Evolutionary conservation across 2,888 invertebrate genomes (phyloP), one percentile per base, ranked within the genome.

Genomic region (Charanyca ferruginea): DNA sequence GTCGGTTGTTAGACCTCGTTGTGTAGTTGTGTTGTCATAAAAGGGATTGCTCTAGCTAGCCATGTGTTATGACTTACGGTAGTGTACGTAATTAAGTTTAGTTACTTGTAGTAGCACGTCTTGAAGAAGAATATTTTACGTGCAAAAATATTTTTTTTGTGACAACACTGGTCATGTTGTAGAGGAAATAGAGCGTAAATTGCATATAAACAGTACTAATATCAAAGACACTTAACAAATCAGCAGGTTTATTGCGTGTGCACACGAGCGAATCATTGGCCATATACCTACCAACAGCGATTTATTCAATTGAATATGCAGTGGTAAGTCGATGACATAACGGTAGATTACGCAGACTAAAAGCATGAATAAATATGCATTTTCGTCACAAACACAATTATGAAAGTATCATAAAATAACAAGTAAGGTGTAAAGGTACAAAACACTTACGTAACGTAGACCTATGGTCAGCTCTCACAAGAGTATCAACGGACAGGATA

Each of bases 391-490:
- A n/a, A n/a, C n/a, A n/a, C n/a, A n/a, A n/a, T n/a, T n/a, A n/a
- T 38, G 16, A 3, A 38, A 11, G 13, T 38, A 38, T 16, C 4
- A 11, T 13, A 13, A 13, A 1, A 38, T 13, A 38, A 38, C 13
- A 2, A 13, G 35, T 13, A n/a, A 41, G n/a, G n/a, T 7, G 6
- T 0, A 5, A 22, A 22, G 22, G 8, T 18, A 5, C 28, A 58
- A 20, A 38, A 49, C 47, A 88, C 90, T 88, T 78, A 93, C 93
- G 88, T 25, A 77, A 69, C 4, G 89, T 87, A 94, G 90, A 87
- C 3, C 89, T 87, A 71, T 94, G 94, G 68, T 95, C 97, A 3
- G 97, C 97, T 53, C 96, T 95, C 18, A 97, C 95, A 28, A 97
- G 92, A 28, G 96, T 96, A 85, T 97, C 97, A 0, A 97, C 96